Conservation (phyloP, 2,113 vertebrate species). For the Gallinago paraguaiae region DNA sequence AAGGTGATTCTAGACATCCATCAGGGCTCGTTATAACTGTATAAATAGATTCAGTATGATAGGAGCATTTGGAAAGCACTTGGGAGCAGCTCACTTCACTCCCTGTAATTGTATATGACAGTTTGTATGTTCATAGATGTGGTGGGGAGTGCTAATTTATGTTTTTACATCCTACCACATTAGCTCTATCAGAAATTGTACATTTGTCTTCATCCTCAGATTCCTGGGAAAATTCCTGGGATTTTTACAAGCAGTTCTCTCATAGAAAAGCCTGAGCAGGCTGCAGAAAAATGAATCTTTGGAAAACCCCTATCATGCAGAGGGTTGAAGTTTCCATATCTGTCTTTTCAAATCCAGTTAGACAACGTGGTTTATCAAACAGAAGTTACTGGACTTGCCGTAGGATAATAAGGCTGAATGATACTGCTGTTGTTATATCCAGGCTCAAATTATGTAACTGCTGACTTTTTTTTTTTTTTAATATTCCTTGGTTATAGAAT, state of each 20-base stretch:
- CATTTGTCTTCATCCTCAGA: neutral
- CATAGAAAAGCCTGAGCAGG: neutral
- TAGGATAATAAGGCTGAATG: neutral
- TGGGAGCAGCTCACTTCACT: slow-evolving; percentile 1
- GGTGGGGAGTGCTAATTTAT: neutral
- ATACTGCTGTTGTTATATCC: neutral
- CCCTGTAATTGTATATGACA: slow-evolving; percentile 16
- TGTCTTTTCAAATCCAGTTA: neutral
- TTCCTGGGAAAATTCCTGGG: neutral
- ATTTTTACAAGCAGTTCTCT: neutral
- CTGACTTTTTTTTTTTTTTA: neutral
- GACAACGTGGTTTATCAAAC: neutral
- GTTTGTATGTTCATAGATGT: slow-evolving; percentile 1
- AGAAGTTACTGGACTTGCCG: neutral
- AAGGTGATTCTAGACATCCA: slow-evolving; percentile 49
- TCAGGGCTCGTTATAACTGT: slow-evolving; percentile 22
- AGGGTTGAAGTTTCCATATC: neutral
- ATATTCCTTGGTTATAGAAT: neutral
- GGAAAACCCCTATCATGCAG: neutral
- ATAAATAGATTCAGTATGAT: slow-evolving; percentile 49
- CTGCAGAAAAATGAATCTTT: neutral
- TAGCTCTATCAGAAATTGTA: neutral
- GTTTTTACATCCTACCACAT: neutral
- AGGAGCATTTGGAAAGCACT: slow-evolving; percentile 43
- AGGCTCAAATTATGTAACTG: neutral